A percentile compares a stretch with the other conserved stretches of the same genome.
These are phyloP conservation scores for Latrodectus geometricus DNA, from an alignment of 1,140 invertebrate genomes.

Conservation along the genomic window DNA sequence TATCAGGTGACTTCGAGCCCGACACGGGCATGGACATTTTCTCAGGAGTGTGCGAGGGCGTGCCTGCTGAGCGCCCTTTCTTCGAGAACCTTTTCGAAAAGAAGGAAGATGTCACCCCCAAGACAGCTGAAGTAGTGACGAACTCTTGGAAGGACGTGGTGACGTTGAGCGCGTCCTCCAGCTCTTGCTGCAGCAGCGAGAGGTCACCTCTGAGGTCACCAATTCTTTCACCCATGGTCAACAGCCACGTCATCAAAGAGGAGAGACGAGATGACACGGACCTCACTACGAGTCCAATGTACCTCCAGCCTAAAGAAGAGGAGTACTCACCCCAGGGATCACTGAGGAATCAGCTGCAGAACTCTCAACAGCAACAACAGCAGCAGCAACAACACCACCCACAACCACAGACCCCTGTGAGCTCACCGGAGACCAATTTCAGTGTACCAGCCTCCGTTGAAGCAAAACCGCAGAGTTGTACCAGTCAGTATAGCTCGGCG, in stretches of 20 bases:
- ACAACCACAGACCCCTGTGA: slow-evolving; percentile 38
- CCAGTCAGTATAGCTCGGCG: slow-evolving; percentile 42
- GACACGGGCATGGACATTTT: slow-evolving; percentile 66
- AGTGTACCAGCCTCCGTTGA: slow-evolving; percentile 40
- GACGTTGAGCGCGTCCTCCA: slow-evolving; percentile 72
- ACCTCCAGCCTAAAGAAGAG: slow-evolving; percentile 26
- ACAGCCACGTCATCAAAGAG: slow-evolving; percentile 13
- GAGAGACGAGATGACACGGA: slow-evolving; percentile 11
- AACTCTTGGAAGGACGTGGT: slow-evolving; percentile 75
- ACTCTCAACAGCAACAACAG: slow-evolving; percentile 17
- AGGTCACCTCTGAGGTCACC: slow-evolving; percentile 60
- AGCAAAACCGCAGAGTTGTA: slow-evolving; percentile 48
- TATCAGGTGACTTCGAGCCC: slow-evolving; percentile 73
- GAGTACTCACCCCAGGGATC: slow-evolving; percentile 47
- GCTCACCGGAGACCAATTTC: slow-evolving; percentile 40
- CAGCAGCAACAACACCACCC: background rate
- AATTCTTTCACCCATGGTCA: slow-evolving; percentile 37
- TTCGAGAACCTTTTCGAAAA: slow-evolving; percentile 89
- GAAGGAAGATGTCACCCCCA: slow-evolving; percentile 69
- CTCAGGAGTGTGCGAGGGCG: slow-evolving; percentile 67
- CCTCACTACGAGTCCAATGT: slow-evolving; percentile 5
- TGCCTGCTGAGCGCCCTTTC: slow-evolving; percentile 78
- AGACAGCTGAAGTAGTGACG: slow-evolving; percentile 61
- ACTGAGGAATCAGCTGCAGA: background rate
- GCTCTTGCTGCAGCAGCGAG: slow-evolving; percentile 54